These are phyloP conservation scores for Sepiola atlantica DNA, from an alignment of 2,888 invertebrate species.

Conservation along the genomic window DNA sequence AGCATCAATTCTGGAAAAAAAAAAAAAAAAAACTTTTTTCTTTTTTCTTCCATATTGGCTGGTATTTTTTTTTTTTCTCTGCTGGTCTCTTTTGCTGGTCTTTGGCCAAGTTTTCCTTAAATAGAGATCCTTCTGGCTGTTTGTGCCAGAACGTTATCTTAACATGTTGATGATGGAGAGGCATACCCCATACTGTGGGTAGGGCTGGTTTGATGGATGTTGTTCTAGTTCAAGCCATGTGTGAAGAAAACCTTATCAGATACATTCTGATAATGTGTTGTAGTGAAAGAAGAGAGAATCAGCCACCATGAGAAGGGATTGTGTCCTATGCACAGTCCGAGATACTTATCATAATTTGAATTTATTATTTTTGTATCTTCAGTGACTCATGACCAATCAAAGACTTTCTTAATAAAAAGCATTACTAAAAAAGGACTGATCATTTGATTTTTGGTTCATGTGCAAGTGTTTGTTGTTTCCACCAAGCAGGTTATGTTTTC, in stretches of 20 bases:
- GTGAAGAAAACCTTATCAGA: background rate
- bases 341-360: no score
- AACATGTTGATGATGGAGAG: background rate
- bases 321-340: no score
- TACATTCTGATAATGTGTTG: background rate
- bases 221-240: background rate
- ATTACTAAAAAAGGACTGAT: no score
- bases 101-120: background rate
- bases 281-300: no score
- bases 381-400: no score
- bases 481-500: no score
- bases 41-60: background rate
- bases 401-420: no score
- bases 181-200: background rate
- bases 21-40: background rate
- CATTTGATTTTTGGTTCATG: no score
- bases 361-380: no score
- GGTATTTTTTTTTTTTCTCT: background rate
- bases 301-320: no score
- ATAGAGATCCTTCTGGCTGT: conserved; percentile 22
- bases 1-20: background rate
- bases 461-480: no score
- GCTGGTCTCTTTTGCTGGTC: background rate
- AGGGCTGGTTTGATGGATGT: background rate
- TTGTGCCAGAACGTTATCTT: background rate